A percentile compares a stretch with the other conserved stretches of the same genome.
phyloP scores from a whole-genome alignment of 1,140 invertebrate genomes.

The Drosophila setifemur region DNA sequence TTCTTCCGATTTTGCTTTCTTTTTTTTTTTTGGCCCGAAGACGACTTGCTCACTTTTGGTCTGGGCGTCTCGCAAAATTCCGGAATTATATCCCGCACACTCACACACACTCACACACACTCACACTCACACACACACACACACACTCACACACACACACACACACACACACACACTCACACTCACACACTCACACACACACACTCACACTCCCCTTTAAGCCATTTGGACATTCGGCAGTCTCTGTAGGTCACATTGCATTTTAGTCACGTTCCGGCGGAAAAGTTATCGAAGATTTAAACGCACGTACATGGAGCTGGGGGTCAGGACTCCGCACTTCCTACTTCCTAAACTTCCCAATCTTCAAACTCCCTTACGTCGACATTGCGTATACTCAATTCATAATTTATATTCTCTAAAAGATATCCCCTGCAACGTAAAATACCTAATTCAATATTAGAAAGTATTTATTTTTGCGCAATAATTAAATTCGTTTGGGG shows the following conservation, averaged over 20 bases:
- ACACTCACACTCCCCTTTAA: background rate
- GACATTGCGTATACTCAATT: constrained; percentile 12
- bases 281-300: constrained; percentile 79
- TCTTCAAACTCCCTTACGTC: constrained; percentile 23
- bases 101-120: background rate
- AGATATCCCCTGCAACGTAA: too few relatives aligned
- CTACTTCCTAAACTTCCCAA: too few relatives aligned
- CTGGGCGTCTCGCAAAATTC: background rate
- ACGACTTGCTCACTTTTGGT: too few relatives aligned
- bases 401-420: background rate
- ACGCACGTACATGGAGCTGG: constrained; percentile 64
- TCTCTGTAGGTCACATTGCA: constrained; percentile 59
- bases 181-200: background rate
- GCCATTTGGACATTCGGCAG: constrained; percentile 36
- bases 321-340: too few relatives aligned
- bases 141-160: constrained; percentile 15
- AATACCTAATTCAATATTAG: too few relatives aligned
- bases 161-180: background rate
- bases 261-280: constrained; percentile 72
- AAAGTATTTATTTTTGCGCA: too few relatives aligned
- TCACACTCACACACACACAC: constrained; percentile 1
- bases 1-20: too few relatives aligned
- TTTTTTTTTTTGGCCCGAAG: too few relatives aligned
- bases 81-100: background rate
- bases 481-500: too few relatives aligned